Conservation (phyloP, 2,113 vertebrate species). For the Antennarius striatus region DNA sequence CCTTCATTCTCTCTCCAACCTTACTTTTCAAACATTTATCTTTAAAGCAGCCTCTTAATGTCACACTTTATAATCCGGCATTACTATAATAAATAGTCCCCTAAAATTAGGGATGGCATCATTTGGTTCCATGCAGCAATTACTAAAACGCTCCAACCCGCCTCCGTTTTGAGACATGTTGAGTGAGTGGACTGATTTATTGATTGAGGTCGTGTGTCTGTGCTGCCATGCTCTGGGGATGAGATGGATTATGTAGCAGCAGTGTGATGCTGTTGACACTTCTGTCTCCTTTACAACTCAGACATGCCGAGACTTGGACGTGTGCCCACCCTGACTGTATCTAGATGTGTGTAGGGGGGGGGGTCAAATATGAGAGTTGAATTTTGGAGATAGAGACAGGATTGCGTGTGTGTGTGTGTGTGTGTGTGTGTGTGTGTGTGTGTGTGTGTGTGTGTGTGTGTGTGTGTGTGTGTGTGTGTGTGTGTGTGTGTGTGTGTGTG, state of each 20-base stretch:
- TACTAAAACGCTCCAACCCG: constrained; percentile 6
- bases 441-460: constrained; percentile 33
- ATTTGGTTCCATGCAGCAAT: constrained; percentile 29
- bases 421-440: constrained; percentile 39
- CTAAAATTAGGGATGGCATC: constrained; percentile 50
- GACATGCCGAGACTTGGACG: constrained; percentile 52
- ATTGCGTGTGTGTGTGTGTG: constrained; percentile 35
- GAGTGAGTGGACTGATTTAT: constrained; percentile 52
- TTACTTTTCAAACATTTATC: constrained; percentile 35
- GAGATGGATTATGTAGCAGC: constrained; percentile 61
- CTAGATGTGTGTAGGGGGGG: constrained; percentile 41
- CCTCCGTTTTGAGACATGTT: constrained; percentile 29
- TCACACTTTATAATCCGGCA: constrained; percentile 29
- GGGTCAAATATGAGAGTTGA: constrained; percentile 33
- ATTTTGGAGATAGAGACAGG: constrained; percentile 29
- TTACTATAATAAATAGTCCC: constrained; percentile 39
- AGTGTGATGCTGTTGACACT: constrained; percentile 69
- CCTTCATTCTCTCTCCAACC: constrained; percentile 33
- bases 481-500: constrained; percentile 37
- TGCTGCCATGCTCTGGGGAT: constrained; percentile 19
- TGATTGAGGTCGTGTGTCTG: constrained; percentile 51
- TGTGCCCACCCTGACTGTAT: constrained; percentile 40
- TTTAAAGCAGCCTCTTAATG: constrained; percentile 40
- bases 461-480: constrained; percentile 22
- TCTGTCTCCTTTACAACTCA: constrained; percentile 57